Percentiles rank a stretch among this genome's conserved stretches.
These are phyloP conservation scores for Allobates femoralis DNA, from an alignment of 2,797 vertebrate species.

Conservation along the genomic window DNA sequence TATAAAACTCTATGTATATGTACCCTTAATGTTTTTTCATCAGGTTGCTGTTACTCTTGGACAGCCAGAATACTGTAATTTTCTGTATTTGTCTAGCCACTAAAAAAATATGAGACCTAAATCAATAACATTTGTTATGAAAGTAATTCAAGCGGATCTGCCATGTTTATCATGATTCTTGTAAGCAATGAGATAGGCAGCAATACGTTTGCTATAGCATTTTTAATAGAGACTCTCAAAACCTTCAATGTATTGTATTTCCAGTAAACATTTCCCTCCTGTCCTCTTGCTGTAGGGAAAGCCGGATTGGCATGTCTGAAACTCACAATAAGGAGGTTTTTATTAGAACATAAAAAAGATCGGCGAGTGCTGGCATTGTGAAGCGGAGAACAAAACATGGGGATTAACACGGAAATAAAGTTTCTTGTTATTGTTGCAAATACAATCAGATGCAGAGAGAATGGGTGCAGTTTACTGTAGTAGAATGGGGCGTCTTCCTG, in stretches of 20 bases:
- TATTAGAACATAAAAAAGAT: conserved; percentile 53
- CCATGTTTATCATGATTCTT: neutral
- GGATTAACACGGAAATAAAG: conserved; percentile 59
- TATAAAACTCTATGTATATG: too few species aligned
- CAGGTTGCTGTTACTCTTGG: neutral
- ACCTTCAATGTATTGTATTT: conserved; percentile 2
- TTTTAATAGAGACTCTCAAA: neutral
- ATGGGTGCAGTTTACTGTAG: conserved; percentile 59
- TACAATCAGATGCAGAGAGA: conserved; percentile 58
- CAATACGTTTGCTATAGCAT: neutral
- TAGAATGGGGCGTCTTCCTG: conserved; percentile 56
- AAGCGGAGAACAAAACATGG: conserved; percentile 56
- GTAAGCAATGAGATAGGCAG: neutral
- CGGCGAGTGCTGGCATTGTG: conserved; percentile 55
- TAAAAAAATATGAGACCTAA: too few species aligned
- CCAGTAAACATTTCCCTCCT: conserved; percentile 27
- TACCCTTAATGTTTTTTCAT: neutral
- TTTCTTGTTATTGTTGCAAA: conserved; percentile 65
- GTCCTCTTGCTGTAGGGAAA: conserved; percentile 26
- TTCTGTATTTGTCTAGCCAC: neutral
- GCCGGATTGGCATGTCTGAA: conserved; percentile 28
- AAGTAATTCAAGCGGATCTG: neutral
- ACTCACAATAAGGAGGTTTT: conserved; percentile 41
- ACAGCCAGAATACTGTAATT: neutral
- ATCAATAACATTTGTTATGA: neutral